These are phyloP conservation scores for Pegoplata infirma DNA, from an alignment of 2,888 invertebrate genomes.

Conservation along the genomic window DNA sequence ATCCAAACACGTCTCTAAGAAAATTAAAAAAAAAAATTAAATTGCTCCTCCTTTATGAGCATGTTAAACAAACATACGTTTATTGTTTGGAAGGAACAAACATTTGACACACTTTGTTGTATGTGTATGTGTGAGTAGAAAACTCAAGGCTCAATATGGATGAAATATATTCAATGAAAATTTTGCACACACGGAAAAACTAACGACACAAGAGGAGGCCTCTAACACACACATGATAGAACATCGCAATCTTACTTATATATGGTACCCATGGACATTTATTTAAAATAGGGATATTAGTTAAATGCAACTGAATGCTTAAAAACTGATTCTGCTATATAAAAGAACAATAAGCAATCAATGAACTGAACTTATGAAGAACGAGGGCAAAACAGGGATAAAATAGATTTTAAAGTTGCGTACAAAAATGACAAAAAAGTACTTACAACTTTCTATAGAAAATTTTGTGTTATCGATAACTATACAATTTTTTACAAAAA, in stretches of 20 bases:
- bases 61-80: background rate
- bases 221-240: background rate
- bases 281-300: conserved; percentile 27
- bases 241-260: background rate
- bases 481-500: too few relatives aligned
- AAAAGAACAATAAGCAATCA: conserved; percentile 15
- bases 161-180: conserved; percentile 10
- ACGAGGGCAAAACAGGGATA: too few relatives aligned
- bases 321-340: too few relatives aligned
- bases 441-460: too few relatives aligned
- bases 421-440: too few relatives aligned
- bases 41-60: too few relatives aligned
- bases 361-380: too few relatives aligned
- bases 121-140: conserved; percentile 5
- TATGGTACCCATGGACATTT: background rate
- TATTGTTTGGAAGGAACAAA: conserved; percentile 26
- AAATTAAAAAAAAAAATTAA: too few relatives aligned
- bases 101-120: conserved; percentile 49
- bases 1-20: too few relatives aligned
- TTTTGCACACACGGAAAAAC: background rate
- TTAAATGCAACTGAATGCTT: conserved; percentile 6
- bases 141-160: conserved; percentile 15
- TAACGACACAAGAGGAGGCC: background rate
- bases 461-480: too few relatives aligned
- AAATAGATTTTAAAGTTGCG: too few relatives aligned